Percentiles rank a stretch among this genome's conserved stretches.
phyloP scores from a whole-genome alignment of 2,113 vertebrate genomes.

The Esox niger region DNA sequence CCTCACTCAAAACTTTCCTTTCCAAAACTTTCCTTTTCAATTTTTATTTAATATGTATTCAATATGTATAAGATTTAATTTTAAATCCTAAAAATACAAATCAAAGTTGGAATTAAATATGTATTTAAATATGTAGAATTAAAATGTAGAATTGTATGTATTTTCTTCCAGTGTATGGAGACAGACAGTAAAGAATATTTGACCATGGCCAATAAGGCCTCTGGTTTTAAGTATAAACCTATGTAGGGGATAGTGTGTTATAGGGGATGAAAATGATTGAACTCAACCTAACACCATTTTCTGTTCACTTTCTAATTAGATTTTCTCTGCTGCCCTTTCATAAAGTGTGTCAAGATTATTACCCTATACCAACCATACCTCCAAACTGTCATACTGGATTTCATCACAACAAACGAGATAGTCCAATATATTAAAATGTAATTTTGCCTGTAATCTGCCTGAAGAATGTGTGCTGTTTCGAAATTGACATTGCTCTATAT shows the following conservation, averaged over 20 bases:
- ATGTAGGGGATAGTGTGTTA: too few relatives aligned
- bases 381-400: constrained; percentile 93
- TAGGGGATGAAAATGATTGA: constrained; percentile 83
- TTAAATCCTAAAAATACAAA: too few relatives aligned
- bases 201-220: constrained; percentile 18
- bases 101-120: too few relatives aligned
- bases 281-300: constrained; percentile 82
- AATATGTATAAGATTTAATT: too few relatives aligned
- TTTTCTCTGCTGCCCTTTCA: constrained; percentile 86
- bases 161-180: too few relatives aligned
- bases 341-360: constrained; percentile 81
- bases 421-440: constrained; percentile 97
- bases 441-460: constrained; percentile 95
- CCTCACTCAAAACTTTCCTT: too few relatives aligned
- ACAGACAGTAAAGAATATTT: too few relatives aligned
- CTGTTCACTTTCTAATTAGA: constrained; percentile 91
- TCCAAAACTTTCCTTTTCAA: too few relatives aligned
- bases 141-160: too few relatives aligned
- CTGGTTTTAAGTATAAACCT: too few relatives aligned
- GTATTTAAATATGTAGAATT: too few relatives aligned
- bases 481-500: constrained; percentile 90
- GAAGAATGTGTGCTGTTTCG: constrained; percentile 91
- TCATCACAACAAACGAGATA: constrained; percentile 87
- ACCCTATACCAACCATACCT: constrained; percentile 88
- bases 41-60: too few relatives aligned